These are phyloP conservation scores for Chlorospingus semifuscus DNA, from an alignment of 2,797 vertebrate species.

Conservation along the genomic window DNA sequence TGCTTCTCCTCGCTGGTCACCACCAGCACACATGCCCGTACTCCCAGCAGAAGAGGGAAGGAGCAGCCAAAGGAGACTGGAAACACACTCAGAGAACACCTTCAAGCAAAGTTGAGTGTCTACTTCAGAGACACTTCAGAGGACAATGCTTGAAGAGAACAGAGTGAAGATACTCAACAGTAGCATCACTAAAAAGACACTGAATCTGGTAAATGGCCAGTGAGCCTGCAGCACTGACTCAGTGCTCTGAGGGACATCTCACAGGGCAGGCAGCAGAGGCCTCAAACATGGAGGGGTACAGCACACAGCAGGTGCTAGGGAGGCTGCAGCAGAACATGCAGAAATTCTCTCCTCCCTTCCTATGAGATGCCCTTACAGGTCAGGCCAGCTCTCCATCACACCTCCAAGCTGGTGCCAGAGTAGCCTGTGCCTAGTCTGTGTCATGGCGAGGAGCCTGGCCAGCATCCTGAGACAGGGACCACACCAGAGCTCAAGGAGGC, in stretches of 20 bases:
- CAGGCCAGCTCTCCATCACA: neutral
- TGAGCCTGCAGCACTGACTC: neutral
- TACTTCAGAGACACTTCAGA: neutral
- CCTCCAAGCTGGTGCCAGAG: neutral
- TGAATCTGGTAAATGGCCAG: neutral
- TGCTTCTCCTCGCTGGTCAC: accelerated
- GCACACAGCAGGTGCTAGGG: accelerated
- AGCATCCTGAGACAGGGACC: accelerated
- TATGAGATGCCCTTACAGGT: neutral
- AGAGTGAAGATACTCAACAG: neutral
- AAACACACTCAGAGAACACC: neutral
- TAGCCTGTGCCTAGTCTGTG: accelerated
- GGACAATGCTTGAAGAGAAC: neutral
- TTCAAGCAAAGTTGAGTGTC: neutral
- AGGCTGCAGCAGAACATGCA: neutral
- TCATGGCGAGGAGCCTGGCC: neutral
- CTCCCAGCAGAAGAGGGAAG: neutral
- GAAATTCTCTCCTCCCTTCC: neutral
- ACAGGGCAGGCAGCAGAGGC: neutral
- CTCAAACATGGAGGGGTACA: neutral
- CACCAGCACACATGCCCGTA: neutral
- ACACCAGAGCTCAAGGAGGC: accelerated
- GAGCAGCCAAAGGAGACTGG: neutral
- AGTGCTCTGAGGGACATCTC: neutral
- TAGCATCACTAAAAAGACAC: neutral